Evolutionary conservation across 2,888 invertebrate genomes (phyloP).

Genomic region (Neocrepidodera transversa): DNA sequence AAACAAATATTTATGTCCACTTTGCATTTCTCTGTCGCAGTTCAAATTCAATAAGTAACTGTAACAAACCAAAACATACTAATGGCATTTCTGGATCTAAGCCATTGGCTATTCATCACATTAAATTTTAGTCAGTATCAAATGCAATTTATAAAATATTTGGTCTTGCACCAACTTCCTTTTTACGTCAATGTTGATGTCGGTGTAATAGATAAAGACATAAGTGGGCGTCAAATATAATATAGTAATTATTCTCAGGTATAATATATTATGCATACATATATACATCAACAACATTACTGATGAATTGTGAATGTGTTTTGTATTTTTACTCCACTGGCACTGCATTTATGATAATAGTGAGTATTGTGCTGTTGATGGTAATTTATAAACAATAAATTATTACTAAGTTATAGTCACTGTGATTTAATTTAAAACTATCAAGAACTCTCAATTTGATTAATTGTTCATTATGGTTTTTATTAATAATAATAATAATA

Average conservation of each 20-base stretch:
- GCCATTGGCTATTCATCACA: conserved; percentile 8
- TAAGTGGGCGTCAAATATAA: conserved; percentile 1
- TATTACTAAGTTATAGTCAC: no score
- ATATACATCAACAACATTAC: no score
- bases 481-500: no score
- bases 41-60: neutral
- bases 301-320: no score
- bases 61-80: conserved; percentile 11
- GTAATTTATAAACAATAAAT: no score
- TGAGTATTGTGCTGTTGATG: no score
- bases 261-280: conserved; percentile 7
- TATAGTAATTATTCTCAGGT: neutral
- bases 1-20: no score
- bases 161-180: neutral
- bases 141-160: conserved; percentile 4
- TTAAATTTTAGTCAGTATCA: neutral
- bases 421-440: no score
- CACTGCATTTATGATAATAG: no score
- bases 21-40: neutral
- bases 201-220: neutral
- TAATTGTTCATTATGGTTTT: no score
- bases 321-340: no score
- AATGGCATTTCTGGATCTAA: conserved; percentile 12
- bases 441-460: no score
- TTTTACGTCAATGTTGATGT: neutral